Base-by-base conservation (phyloP, 1,140 invertebrate species). In the Danaus plexippus region DNA sequence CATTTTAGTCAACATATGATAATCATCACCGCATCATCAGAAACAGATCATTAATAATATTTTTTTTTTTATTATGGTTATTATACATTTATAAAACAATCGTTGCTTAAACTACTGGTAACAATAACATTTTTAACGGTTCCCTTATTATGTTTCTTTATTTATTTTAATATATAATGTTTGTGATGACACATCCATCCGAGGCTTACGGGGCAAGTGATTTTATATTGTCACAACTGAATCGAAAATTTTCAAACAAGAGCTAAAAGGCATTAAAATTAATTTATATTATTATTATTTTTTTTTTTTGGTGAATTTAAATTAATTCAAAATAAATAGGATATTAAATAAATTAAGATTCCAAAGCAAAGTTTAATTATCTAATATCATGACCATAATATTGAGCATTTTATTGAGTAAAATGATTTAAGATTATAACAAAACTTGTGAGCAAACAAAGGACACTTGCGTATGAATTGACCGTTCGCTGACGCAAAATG, bases 321-420 rank as follows among this genome's bases (percentile, higher is more conserved):
- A 54, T 52, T 63, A 52, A 53, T 44, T 55, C 32, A 63, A 41
- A 66, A 65, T 60, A 73, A 75, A 77, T 80, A 76, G 71, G 67
- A 74, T 71, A 65, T 65, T 59, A 72, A 73, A 74, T 78, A 75
- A 77, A 78, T 72, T 68, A 81, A 73, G 69, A 68, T 61, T 67
- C 64, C 63, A 72, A 75, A 66, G 52, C 50, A 70, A 66, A 64
- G 49, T 75, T 73, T 71, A 73, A 80, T 71, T 63, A 75, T 73
- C 73, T 84, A 85, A 85, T 82, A 84, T 82, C 82, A 85, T 77
- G 76, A 81, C 71, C 66, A 71, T 67, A 80, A 69, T 67, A 80
- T 81, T 86, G 83, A 86, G 83, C 80, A 86, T 84, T 86, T 69
- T 67, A 73, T 77, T 83, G 80, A 86, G 80, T 86, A 83, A 82